Evolutionary conservation across 1,140 invertebrate species (phyloP).

Genomic region (Euura lappo): DNA sequence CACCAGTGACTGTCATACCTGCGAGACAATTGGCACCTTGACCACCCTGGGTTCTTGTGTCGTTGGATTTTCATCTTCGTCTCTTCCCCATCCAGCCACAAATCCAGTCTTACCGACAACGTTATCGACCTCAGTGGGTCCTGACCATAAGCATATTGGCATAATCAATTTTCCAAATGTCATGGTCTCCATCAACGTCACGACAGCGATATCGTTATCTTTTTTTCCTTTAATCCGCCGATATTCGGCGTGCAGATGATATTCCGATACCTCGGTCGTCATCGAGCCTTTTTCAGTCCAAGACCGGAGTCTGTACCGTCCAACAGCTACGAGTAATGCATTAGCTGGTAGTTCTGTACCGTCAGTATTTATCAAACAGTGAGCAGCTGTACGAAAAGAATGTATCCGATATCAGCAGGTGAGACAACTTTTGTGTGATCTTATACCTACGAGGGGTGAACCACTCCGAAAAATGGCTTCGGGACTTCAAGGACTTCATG

Average conservation of each 20-base stretch:
- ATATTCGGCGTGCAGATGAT: constrained; percentile 66
- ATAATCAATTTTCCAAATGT: constrained; percentile 59
- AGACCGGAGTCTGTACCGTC: constrained; percentile 52
- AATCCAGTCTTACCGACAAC: constrained; percentile 60
- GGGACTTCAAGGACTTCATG: too few species aligned
- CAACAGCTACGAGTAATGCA: constrained; percentile 55
- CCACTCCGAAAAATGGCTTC: too few species aligned
- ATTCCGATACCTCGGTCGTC: constrained; percentile 58
- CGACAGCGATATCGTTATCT: constrained; percentile 64
- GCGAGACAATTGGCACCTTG: constrained; percentile 49
- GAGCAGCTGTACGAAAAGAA: constrained; percentile 39
- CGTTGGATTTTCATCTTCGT: constrained; percentile 54
- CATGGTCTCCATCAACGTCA: constrained; percentile 57
- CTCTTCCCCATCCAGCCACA: constrained; percentile 70
- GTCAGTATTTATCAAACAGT: constrained; percentile 37
- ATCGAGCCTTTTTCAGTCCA: constrained; percentile 56
- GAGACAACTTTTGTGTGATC: too few species aligned
- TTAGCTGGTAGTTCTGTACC: constrained; percentile 21
- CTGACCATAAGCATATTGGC: constrained; percentile 68
- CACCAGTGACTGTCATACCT: constrained; percentile 30
- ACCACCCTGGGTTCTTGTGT: constrained; percentile 42
- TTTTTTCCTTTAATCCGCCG: constrained; percentile 45
- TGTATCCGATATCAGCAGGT: background rate
- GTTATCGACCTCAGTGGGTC: constrained; percentile 51
- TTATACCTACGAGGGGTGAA: too few species aligned